Percentiles rank a stretch among this genome's conserved stretches.
Evolutionary conservation across 2,113 vertebrate genomes (phyloP).

Genomic region (Grus americana): DNA sequence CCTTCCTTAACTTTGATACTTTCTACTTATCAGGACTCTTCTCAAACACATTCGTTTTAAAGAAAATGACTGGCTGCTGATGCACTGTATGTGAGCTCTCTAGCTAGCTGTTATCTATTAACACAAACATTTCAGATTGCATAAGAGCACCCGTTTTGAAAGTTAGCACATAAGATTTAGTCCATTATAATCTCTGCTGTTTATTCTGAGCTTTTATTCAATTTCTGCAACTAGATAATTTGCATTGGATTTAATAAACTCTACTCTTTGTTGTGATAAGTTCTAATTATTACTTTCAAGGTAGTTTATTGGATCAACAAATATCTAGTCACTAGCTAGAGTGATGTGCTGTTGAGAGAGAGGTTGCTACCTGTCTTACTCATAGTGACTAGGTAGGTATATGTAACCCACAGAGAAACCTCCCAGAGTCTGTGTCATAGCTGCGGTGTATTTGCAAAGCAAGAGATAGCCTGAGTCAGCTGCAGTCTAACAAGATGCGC

Average conservation of each 20-base stretch:
- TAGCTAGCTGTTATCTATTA: constrained; percentile 49
- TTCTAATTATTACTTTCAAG: constrained; percentile 9
- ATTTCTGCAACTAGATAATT: not conserved
- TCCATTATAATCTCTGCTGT: not conserved
- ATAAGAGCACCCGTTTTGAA: not conserved
- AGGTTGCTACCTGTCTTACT: not conserved
- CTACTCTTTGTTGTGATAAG: not conserved
- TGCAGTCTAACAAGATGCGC: not conserved
- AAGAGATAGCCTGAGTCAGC: not conserved
- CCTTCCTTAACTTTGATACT: not conserved
- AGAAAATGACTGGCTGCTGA: not conserved
- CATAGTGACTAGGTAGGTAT: not conserved
- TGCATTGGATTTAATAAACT: constrained; percentile 37
- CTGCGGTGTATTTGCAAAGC: not conserved
- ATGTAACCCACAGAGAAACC: not conserved
- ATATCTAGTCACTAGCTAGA: not conserved
- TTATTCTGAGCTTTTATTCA: constrained; percentile 31
- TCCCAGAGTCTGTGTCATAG: not conserved
- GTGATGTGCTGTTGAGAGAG: not conserved
- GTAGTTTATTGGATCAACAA: constrained; percentile 13
- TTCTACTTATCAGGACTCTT: not conserved
- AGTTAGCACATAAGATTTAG: not conserved
- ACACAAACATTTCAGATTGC: constrained; percentile 36
- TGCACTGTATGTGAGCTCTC: not conserved
- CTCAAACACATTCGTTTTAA: not conserved